phyloP scores from a whole-genome alignment of 2,888 invertebrate genomes.

The Hydraecia micacea region DNA sequence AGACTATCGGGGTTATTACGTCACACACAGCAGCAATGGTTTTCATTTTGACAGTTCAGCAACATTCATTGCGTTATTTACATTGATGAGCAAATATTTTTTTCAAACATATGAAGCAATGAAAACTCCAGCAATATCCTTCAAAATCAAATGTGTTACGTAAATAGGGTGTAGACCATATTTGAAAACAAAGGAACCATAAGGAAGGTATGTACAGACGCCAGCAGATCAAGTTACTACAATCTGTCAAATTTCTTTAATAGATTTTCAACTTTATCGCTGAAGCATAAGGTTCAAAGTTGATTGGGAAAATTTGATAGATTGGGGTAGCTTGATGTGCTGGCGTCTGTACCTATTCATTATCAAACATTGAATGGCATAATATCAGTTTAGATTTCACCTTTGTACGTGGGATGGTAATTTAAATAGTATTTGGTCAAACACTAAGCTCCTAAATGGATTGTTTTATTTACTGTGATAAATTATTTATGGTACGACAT shows the following conservation, averaged over 20 bases:
- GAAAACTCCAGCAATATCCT: neutral
- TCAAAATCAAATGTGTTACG: neutral
- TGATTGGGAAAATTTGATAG: too few relatives aligned
- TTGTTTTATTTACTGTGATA: neutral
- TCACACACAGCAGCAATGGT: neutral
- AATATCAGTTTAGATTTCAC: neutral
- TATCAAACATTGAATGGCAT: neutral
- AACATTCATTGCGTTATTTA: neutral
- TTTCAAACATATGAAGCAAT: neutral
- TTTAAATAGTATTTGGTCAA: neutral
- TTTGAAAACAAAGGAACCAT: neutral
- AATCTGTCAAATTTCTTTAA: too few relatives aligned
- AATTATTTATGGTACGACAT: neutral
- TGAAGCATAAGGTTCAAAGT: too few relatives aligned
- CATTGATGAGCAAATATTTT: neutral
- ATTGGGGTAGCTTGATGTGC: too few relatives aligned
- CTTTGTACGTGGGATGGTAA: neutral
- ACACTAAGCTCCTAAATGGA: neutral
- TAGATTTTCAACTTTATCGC: too few relatives aligned
- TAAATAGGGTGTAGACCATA: neutral
- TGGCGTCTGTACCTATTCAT: neutral
- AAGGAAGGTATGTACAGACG: too few relatives aligned
- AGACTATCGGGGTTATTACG: neutral
- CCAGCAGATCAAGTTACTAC: too few relatives aligned
- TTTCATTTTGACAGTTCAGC: neutral